Conservation (phyloP, 2,888 invertebrate species). For the Euclidia mi region DNA sequence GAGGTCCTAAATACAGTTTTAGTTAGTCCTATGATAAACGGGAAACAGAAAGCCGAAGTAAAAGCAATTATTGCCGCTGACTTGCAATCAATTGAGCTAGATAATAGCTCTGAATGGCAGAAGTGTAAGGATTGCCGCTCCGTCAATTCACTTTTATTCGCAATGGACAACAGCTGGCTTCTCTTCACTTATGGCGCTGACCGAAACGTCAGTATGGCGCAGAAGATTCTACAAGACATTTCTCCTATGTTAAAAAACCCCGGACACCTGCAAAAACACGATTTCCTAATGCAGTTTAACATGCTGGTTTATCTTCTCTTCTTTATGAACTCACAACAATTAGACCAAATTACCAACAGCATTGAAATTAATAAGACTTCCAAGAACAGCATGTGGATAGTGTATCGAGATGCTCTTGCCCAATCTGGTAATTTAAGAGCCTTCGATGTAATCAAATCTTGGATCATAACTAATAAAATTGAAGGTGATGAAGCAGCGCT, state of each 20-base stretch:
- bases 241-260: slow-evolving; percentile 90
- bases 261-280: slow-evolving; percentile 86
- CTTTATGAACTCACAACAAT: slow-evolving; percentile 90
- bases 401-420: slow-evolving; percentile 91
- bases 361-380: slow-evolving; percentile 81
- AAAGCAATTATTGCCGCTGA: slow-evolving; percentile 90
- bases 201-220: slow-evolving; percentile 77
- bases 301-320: slow-evolving; percentile 89
- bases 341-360: slow-evolving; percentile 86
- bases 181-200: slow-evolving; percentile 54
- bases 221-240: slow-evolving; percentile 88
- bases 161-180: slow-evolving; percentile 63
- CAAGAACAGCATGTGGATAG: slow-evolving; percentile 88
- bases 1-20: slow-evolving; percentile 91
- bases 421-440: slow-evolving; percentile 92
- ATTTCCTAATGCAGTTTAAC: slow-evolving; percentile 91
- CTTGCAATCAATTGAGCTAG: slow-evolving; percentile 71
- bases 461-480: slow-evolving; percentile 89
- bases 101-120: slow-evolving; percentile 75
- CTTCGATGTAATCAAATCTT: slow-evolving; percentile 89
- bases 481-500: slow-evolving; percentile 90
- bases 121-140: slow-evolving; percentile 76
- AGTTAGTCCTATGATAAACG: slow-evolving; percentile 89
- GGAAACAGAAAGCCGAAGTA: slow-evolving; percentile 91
- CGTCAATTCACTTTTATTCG: slow-evolving; percentile 89